These are phyloP conservation scores for Liodrosophila aerea DNA, from an alignment of 2,888 invertebrate species.

Conservation along the genomic window DNA sequence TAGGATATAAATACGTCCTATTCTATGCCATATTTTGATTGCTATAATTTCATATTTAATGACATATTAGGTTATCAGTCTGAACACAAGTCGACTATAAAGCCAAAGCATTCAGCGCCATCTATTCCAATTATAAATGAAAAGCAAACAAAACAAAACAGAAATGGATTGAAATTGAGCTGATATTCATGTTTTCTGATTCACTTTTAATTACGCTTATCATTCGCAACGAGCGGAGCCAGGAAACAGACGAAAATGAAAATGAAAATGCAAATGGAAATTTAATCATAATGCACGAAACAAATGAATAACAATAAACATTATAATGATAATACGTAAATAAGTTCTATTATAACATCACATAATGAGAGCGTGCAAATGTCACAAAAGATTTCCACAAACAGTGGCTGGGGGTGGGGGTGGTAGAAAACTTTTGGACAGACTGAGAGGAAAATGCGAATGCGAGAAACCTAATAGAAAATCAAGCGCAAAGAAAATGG, in stretches of 20 bases:
- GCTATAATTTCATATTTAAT: no score
- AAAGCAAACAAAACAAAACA: not conserved
- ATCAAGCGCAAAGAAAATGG: conserved; percentile 71
- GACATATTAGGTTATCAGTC: no score
- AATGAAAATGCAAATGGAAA: conserved; percentile 31
- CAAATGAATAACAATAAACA: conserved; percentile 39
- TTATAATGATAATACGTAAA: conserved; percentile 34
- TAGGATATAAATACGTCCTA: no score
- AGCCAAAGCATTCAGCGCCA: no score
- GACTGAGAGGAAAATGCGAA: conserved; percentile 6
- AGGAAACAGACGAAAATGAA: conserved; percentile 25
- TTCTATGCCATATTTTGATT: no score
- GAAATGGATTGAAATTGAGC: not conserved
- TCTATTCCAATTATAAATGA: no score
- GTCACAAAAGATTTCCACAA: conserved; percentile 33
- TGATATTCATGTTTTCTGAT: conserved; percentile 20
- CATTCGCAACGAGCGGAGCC: conserved; percentile 3
- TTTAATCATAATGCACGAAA: conserved; percentile 24
- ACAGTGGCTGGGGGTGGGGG: not conserved
- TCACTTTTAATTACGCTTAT: conserved; percentile 42
- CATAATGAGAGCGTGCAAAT: conserved; percentile 27
- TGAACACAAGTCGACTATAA: no score
- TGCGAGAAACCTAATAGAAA: conserved; percentile 64
- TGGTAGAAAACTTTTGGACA: conserved; percentile 18
- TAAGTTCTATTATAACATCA: conserved; percentile 17